Evolutionary conservation across 2,797 vertebrate species (phyloP).

Genomic region (Pseudotriccus pelzelni): DNA sequence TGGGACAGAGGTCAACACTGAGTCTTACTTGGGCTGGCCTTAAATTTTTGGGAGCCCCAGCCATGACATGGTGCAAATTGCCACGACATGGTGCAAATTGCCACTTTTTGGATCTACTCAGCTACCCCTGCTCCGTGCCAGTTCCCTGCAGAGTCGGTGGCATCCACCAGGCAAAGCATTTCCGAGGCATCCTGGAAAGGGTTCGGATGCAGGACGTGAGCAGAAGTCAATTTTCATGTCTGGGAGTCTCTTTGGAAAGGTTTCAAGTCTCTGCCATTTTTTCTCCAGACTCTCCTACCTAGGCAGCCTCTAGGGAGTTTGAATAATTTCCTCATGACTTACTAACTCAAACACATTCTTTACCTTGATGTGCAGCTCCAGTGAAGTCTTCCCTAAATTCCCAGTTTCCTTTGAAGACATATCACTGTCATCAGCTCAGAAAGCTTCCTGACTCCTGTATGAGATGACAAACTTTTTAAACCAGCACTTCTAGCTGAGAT

Average conservation of each 20-base stretch:
- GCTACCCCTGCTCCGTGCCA: background rate
- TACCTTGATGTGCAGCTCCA: conserved; percentile 13
- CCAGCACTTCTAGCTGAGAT: background rate
- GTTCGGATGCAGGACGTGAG: background rate
- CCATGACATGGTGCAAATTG: accelerated
- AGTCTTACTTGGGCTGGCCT: background rate
- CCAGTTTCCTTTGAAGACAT: background rate
- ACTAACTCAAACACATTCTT: conserved; percentile 33
- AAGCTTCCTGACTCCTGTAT: background rate
- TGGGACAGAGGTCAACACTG: background rate
- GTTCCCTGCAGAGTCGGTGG: background rate
- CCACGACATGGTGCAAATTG: accelerated
- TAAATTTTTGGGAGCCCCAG: background rate
- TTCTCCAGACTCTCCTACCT: background rate
- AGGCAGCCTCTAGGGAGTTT: background rate
- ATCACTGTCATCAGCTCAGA: background rate
- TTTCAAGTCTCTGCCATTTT: background rate
- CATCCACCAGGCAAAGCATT: background rate
- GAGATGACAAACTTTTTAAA: background rate
- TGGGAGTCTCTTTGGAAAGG: conserved; percentile 13
- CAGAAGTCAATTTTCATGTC: conserved; percentile 2
- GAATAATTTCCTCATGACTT: conserved; percentile 8
- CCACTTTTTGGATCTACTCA: background rate
- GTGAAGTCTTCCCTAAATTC: background rate
- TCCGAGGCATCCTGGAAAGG: background rate